Percentiles rank a stretch among this genome's conserved stretches.
Evolutionary conservation across 2,888 invertebrate species (phyloP).

Genomic region (Cloeon dipterum): DNA sequence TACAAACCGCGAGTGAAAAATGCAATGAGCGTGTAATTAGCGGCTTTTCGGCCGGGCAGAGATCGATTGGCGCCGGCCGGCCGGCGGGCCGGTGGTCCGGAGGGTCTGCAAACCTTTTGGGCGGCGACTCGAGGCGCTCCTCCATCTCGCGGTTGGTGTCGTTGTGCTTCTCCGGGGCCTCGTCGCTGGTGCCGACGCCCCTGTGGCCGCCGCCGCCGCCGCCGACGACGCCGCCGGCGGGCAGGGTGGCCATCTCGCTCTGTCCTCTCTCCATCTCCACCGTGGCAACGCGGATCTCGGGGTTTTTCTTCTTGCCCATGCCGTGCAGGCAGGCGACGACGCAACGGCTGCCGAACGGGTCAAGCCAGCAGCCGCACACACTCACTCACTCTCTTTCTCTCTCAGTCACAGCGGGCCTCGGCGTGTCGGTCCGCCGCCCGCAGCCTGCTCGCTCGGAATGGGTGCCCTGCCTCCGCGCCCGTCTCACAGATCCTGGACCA

Average conservation of each 20-base stretch:
- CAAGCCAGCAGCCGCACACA: not conserved
- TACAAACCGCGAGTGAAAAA: no score
- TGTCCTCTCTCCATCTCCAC: slow-evolving; percentile 55
- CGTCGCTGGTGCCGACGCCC: slow-evolving; percentile 49
- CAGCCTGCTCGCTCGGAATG: slow-evolving; percentile 16
- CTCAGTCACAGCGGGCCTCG: slow-evolving; percentile 11
- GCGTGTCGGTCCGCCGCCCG: slow-evolving; percentile 18
- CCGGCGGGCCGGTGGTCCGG: no score
- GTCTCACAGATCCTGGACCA: slow-evolving; percentile 15
- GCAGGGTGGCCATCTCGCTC: not conserved
- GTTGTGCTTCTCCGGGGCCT: slow-evolving; percentile 61
- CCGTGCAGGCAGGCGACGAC: slow-evolving; percentile 4
- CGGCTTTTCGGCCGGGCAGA: no score
- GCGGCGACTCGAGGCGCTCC: slow-evolving; percentile 60
- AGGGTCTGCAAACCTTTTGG: slow-evolving; percentile 55
- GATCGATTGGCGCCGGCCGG: no score
- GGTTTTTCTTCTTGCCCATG: not conserved
- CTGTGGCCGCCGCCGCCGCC: no score
- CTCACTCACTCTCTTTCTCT: slow-evolving; percentile 12
- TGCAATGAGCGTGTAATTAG: no score
- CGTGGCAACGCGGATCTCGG: slow-evolving; percentile 68
- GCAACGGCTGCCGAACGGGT: slow-evolving; percentile 1
- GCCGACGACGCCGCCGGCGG: not conserved
- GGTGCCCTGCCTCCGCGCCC: no score
- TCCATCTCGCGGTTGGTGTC: slow-evolving; percentile 72